Conservation (phyloP, 2,797 vertebrate genomes). For the Betta splendens region DNA sequence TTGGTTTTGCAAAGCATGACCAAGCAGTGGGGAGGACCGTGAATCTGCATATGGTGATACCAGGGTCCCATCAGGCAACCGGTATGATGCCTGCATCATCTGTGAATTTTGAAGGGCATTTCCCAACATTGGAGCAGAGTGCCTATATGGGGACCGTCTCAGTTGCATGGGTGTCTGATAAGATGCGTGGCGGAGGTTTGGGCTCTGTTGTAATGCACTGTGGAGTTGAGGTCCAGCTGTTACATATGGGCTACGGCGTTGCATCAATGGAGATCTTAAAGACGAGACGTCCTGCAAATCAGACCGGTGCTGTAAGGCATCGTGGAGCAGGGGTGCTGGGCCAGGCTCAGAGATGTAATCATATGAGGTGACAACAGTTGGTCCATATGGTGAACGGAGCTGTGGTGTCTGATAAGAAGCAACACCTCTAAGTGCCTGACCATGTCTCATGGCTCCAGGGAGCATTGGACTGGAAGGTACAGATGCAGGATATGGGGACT, state of each 20-base stretch:
- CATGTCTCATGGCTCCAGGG: slow-evolving; percentile 73
- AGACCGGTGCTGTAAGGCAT: slow-evolving; percentile 75
- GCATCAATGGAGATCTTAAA: slow-evolving; percentile 70
- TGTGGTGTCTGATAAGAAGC: slow-evolving; percentile 65
- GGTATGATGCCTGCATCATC: slow-evolving; percentile 69
- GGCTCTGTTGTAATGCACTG: slow-evolving; percentile 70
- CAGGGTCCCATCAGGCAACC: slow-evolving; percentile 66
- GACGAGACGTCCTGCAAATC: slow-evolving; percentile 69
- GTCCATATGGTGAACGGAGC: slow-evolving; percentile 71
- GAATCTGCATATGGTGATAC: slow-evolving; percentile 63
- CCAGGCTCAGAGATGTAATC: slow-evolving; percentile 78
- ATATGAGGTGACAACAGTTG: slow-evolving; percentile 71
- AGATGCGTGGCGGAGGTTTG: slow-evolving; percentile 69
- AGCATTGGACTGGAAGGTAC: slow-evolving; percentile 74
- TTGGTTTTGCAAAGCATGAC: slow-evolving; percentile 75
- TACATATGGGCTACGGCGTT: slow-evolving; percentile 58
- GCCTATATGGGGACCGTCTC: slow-evolving; percentile 51
- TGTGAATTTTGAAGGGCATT: slow-evolving; percentile 70
- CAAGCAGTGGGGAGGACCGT: slow-evolving; percentile 68
- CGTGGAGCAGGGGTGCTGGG: slow-evolving; percentile 74
- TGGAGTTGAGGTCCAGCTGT: slow-evolving; percentile 62
- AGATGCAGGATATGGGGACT: slow-evolving; percentile 65
- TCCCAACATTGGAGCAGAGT: slow-evolving; percentile 63
- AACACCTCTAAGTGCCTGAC: slow-evolving; percentile 68
- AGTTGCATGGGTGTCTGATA: slow-evolving; percentile 65